Base-by-base conservation (phyloP, 2,797 vertebrate genomes). In the Sebastes jordani region DNA sequence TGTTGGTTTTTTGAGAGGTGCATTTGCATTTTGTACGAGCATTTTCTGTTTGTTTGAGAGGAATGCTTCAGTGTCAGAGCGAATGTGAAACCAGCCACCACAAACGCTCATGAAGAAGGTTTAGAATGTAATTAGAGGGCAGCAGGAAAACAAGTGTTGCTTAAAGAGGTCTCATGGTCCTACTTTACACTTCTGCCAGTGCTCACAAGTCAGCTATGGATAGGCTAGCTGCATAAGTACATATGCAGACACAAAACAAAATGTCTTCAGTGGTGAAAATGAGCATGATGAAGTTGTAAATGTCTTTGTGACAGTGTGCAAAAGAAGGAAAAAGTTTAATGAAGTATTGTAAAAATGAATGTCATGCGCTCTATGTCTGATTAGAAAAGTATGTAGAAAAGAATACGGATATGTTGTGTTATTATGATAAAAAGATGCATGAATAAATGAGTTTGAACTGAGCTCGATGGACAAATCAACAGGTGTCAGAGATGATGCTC, bases 181-280 rank as follows among this genome's bases (percentile, higher is more conserved):
- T 81, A 76, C 82, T 78, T 80, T 67, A 82, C 88, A 91, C 91
- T 91, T 90, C 63, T 83, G 88, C 92, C 56, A 87, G 88, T 62
- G 90, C 93, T 93, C 84, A 91, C 78, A 84, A 36, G 36, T 82
- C 69, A 74, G 52, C 66, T 73, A 25, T 34, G 49, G 81, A 74
- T 4, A 64, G 82, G 64, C 59, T 80, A 8, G 54, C 46, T 42
- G 66, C 34, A 76, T 81, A 77, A 29, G 64, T 56, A 87, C 49
- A 82, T 84, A 85, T 71, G 78, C 49, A 81, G 32, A 73, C 52
- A 64, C 22, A 77, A 77, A 58, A 64, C 22, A 77, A 58, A 69
- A 64, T 81, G 54, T 52, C 1, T 27, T 58, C 30, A 75, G 46
- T 63, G 55, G 55, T 81, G 80, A 59, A 69, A 75, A 82, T 74